Conservation (phyloP, 2,888 invertebrate genomes). For the Dicranocentrus wangi region DNA sequence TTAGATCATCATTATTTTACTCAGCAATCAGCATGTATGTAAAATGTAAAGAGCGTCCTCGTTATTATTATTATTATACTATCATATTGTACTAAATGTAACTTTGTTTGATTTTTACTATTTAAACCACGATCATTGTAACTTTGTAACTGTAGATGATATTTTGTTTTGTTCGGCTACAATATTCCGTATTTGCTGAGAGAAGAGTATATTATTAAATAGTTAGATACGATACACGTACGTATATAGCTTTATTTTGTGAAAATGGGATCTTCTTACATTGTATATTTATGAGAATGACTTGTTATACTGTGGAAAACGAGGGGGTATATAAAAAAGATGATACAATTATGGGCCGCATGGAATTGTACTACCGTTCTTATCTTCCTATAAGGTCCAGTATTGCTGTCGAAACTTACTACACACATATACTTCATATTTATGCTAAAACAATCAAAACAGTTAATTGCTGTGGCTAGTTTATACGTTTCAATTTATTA, state of each 20-base stretch:
- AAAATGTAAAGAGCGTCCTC: conserved; percentile 17
- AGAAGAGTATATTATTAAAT: background rate
- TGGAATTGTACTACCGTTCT: background rate
- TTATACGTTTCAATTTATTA: conserved; percentile 35
- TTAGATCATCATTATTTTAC: conserved; percentile 7
- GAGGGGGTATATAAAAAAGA: conserved; percentile 26
- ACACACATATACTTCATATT: conserved; percentile 34
- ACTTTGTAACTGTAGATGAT: conserved; percentile 2
- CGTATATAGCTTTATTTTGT: conserved; percentile 43
- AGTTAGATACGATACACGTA: background rate
- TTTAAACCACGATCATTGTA: conserved; percentile 18
- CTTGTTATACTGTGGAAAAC: conserved; percentile 16
- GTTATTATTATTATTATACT: conserved; percentile 17
- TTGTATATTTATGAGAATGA: conserved; percentile 32
- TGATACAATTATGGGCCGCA: conserved; percentile 13
- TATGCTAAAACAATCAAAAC: conserved; percentile 39
- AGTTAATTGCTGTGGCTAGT: background rate
- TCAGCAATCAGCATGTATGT: conserved; percentile 18
- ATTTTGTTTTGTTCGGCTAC: conserved; percentile 31
- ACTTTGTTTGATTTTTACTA: conserved; percentile 31
- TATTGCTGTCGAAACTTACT: conserved; percentile 38
- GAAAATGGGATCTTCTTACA: conserved; percentile 37
- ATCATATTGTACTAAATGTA: no score
- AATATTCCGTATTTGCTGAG: conserved; percentile 21
- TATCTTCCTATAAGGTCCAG: conserved; percentile 36